These are phyloP conservation scores for Phenganax stokvisi DNA, from an alignment of 92 coral and sea anemone species.

Conservation along the genomic window DNA sequence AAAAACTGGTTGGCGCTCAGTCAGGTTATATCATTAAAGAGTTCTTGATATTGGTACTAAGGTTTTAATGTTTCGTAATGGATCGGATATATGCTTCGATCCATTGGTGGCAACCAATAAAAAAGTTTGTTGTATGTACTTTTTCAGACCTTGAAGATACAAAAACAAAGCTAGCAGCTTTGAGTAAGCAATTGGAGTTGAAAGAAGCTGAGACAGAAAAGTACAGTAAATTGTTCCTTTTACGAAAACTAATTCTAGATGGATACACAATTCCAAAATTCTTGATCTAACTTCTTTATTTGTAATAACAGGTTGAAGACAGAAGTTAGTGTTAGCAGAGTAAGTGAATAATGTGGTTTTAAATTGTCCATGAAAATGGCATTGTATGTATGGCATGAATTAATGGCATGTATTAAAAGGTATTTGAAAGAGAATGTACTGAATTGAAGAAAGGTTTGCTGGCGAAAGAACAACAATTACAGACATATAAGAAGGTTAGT, in stretches of 20 bases:
- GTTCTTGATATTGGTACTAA: not conserved
- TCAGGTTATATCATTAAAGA: conserved; percentile 46
- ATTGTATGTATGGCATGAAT: too few relatives aligned
- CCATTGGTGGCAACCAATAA: too few relatives aligned
- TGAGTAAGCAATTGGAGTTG: conserved; percentile 75
- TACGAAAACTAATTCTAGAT: not conserved
- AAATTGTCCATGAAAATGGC: too few relatives aligned
- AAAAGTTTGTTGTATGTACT: not conserved
- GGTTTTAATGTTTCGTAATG: not conserved
- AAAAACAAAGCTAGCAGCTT: conserved; percentile 61
- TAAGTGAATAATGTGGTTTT: not conserved
- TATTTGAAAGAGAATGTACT: conserved; percentile 22
- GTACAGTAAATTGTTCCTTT: conserved; percentile 34
- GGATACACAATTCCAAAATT: not conserved
- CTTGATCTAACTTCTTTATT: not conserved
- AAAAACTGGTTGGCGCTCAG: conserved; percentile 83
- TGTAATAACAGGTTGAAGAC: conserved; percentile 5
- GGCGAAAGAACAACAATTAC: conserved; percentile 27
- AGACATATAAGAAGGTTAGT: conserved; percentile 18
- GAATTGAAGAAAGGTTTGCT: conserved; percentile 29
- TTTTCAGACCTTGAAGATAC: conserved; percentile 71
- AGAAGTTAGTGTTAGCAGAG: conserved; percentile 27
- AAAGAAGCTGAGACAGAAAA: conserved; percentile 83
- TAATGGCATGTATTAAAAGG: not conserved
- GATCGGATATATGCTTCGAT: too few relatives aligned